Percentiles rank a stretch among this genome's conserved stretches.
phyloP scores from a whole-genome alignment of 2,888 invertebrate genomes.

The Mystacides longicornis region DNA sequence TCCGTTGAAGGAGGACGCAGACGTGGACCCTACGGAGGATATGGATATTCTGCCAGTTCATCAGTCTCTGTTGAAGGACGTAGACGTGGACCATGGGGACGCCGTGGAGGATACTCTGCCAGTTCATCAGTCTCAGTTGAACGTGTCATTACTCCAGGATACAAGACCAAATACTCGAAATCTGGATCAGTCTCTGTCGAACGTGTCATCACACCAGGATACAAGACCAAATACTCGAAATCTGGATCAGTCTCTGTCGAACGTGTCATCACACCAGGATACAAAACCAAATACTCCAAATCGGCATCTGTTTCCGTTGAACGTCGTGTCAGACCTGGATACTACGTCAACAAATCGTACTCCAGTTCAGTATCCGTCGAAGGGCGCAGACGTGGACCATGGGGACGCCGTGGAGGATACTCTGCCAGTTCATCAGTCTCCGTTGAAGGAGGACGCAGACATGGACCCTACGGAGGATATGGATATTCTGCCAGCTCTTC shows the following conservation, averaged over 20 bases:
- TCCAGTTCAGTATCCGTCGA: not conserved
- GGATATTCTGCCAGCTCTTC: not conserved
- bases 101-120: not conserved
- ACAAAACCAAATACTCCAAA: not conserved
- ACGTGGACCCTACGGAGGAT: not conserved
- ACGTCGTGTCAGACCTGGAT: not conserved
- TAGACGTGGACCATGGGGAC: not conserved
- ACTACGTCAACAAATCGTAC: not conserved
- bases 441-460: conserved; percentile 6
- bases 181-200: conserved; percentile 6
- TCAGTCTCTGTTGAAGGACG: conserved; percentile 7
- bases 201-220: not conserved
- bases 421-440: conserved; percentile 4
- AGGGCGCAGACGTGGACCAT: not conserved
- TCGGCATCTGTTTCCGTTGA: conserved; percentile 10
- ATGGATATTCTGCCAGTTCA: not conserved
- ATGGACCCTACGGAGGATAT: conserved; percentile 5
- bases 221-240: not conserved
- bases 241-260: conserved; percentile 8
- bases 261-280: conserved; percentile 3
- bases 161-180: not conserved
- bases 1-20: conserved; percentile 11
- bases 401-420: not conserved
- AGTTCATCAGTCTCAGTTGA: conserved; percentile 1
- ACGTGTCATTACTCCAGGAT: not conserved